Evolutionary conservation across 2,888 invertebrate genomes (phyloP), one percentile per base, ranked within the genome.

Genomic region (Agelastica alni): DNA sequence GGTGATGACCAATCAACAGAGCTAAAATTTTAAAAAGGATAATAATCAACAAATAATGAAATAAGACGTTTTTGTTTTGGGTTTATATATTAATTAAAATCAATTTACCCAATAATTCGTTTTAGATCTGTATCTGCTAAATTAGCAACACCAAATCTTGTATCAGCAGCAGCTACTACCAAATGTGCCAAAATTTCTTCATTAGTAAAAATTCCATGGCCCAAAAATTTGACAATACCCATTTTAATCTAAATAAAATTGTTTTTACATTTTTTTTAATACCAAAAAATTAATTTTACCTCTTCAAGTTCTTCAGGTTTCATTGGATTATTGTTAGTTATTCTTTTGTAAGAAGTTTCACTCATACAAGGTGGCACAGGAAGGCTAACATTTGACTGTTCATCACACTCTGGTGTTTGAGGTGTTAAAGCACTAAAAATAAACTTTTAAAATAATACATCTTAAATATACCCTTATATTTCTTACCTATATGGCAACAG

Each of bases 161-260:
- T 91, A 71, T 96, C 96, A 0, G 95, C 88, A 0, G 93, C 89
- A 1, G 91, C 94, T 4, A 96, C 85, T 5, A 95, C 85, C 54
- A 93, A 79, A 48, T 91, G 88, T 58, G 89, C 77, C 14, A 93
- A 80, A 18, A 89, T 83, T 53, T 91, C 90, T 16, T 84, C 81
- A 67, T 88, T 86, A 17, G 83, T 81, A 67, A 93, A 89, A 31
- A 92, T 82, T 42, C 91, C 91, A 61, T 86, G 84, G 39, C 87
- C 84, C 48, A 96, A 80, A 68, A 96, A 91, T 69, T 89, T 90
- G 2, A 95, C 86, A 65, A 91, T 85, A 20, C 89, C 89, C 61
- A 89, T 76, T 76, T 92, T 92, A 2, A 84, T 81, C 81, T 86
- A 42, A 42, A 2, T 16, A 14, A 18, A 51, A 22, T 4, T 10